Conservation (phyloP, 1,140 invertebrate species). For the Brachionus manjavacas region DNA sequence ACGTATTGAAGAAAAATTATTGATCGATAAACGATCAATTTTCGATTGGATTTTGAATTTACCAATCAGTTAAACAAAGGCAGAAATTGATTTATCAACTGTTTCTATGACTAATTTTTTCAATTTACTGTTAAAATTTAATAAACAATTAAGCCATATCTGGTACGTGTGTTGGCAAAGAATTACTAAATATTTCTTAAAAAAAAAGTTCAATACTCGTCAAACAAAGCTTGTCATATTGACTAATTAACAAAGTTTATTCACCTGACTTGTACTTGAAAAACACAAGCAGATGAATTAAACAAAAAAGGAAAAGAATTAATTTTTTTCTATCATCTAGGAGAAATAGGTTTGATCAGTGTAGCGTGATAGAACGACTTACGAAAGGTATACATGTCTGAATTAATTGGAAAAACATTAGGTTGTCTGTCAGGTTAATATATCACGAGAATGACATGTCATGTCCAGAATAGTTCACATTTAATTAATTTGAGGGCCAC, state of each 20-base stretch:
- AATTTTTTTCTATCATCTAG: background rate
- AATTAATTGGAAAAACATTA: background rate
- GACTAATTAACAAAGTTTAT: background rate
- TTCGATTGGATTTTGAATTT: background rate
- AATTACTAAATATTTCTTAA: background rate
- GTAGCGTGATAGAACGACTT: constrained; percentile 5
- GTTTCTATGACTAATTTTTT: background rate
- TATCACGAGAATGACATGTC: background rate
- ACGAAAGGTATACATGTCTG: background rate
- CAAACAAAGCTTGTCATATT: background rate
- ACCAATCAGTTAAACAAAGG: background rate
- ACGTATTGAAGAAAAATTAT: too few species aligned
- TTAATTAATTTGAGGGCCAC: background rate
- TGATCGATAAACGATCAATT: background rate
- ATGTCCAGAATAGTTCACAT: background rate
- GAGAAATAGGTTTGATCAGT: background rate
- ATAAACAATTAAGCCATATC: background rate
- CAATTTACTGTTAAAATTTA: background rate
- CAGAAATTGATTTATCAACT: background rate
- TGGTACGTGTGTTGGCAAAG: background rate
- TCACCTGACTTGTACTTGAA: background rate
- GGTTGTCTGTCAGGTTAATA: background rate
- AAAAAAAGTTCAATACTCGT: background rate
- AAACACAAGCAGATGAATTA: background rate
- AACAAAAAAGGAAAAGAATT: background rate